Evolutionary conservation across 92 coral and sea anemone species (phyloP).

Genomic region (Paramuricea clavata): DNA sequence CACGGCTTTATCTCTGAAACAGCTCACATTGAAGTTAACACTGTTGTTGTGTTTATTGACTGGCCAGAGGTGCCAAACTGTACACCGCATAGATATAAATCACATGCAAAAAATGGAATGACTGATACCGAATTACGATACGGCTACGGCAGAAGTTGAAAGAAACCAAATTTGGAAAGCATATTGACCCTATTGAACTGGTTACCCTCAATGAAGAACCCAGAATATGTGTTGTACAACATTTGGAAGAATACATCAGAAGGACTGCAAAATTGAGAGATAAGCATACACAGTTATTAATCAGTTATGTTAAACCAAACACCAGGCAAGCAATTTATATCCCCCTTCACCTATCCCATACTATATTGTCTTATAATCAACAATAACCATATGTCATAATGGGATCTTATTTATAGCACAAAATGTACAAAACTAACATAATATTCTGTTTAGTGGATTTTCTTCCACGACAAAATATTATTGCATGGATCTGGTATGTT

Average conservation of each 20-base stretch:
- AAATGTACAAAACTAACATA: too few relatives aligned
- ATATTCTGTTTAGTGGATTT: too few relatives aligned
- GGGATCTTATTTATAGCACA: too few relatives aligned
- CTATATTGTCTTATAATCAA: too few relatives aligned
- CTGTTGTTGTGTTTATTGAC: neutral
- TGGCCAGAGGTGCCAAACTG: neutral
- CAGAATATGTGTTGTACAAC: neutral
- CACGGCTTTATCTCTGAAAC: neutral
- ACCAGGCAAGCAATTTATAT: too few relatives aligned
- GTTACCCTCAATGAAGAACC: neutral
- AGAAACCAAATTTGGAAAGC: conserved; percentile 3
- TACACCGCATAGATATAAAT: neutral
- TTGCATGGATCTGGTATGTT: too few relatives aligned
- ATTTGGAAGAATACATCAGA: neutral
- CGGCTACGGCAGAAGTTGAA: neutral
- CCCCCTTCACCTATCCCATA: too few relatives aligned
- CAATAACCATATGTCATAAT: too few relatives aligned
- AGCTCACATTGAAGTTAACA: neutral
- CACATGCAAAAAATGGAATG: neutral
- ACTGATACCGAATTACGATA: neutral
- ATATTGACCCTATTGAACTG: neutral
- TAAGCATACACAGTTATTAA: neutral
- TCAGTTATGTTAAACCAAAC: neutral
- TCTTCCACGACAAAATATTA: too few relatives aligned
- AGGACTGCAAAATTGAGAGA: neutral